Conservation (phyloP, 2,113 vertebrate genomes). For the Seriola rivoliana region DNA sequence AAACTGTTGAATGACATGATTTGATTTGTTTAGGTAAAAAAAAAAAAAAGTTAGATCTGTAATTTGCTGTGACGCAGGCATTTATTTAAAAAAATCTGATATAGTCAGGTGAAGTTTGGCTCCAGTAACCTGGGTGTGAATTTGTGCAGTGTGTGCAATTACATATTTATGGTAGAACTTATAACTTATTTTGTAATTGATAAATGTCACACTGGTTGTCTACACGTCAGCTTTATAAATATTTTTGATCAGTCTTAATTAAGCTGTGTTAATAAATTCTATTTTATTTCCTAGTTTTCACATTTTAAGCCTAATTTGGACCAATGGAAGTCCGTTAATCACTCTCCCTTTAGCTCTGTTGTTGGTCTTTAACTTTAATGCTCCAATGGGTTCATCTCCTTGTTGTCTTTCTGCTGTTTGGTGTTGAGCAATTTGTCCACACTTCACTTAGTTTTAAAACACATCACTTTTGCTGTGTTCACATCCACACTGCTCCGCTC, state of each 20-base stretch:
- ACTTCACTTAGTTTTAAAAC: no score
- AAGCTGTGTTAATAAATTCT: neutral
- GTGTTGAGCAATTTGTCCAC: no score
- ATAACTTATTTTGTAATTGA: constrained; percentile 7
- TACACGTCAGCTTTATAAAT: neutral
- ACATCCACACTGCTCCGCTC: no score
- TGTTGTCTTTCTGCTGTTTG: no score
- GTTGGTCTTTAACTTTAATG: no score
- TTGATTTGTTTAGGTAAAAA: constrained; percentile 30
- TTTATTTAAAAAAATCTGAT: neutral
- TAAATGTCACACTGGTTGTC: neutral
- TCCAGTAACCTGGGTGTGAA: constrained; percentile 12
- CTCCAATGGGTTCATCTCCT: no score
- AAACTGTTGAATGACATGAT: constrained; percentile 16
- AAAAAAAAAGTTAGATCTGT: constrained; percentile 23
- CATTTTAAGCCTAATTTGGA: no score
- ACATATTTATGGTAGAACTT: neutral
- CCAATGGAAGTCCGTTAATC: no score
- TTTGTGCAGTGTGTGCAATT: constrained; percentile 4
- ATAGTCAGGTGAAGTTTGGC: constrained; percentile 13
- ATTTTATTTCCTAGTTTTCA: neutral
- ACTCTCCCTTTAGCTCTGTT: no score
- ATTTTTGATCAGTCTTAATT: constrained; percentile 7
- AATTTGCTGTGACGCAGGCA: constrained; percentile 49
- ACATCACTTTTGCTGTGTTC: no score